Conservation (phyloP, 1,140 invertebrate genomes). For the Drosophila jambulina region DNA sequence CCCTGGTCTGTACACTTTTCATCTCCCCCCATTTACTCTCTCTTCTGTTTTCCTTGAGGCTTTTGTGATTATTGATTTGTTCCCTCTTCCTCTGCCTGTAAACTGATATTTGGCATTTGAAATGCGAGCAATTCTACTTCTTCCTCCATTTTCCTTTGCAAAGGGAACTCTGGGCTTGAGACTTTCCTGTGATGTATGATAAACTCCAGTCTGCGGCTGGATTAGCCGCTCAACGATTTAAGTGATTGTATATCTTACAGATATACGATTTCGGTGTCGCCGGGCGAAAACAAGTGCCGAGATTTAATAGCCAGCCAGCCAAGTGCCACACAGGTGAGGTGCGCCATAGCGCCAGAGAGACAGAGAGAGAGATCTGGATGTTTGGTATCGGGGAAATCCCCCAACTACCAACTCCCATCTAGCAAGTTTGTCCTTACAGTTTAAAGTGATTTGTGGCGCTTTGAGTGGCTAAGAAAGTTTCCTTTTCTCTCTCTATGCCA, state of each 20-base stretch:
- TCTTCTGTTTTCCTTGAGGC: conserved; percentile 48
- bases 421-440: conserved; percentile 73
- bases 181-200: conserved; percentile 52
- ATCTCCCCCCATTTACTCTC: background rate
- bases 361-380: conserved; percentile 16
- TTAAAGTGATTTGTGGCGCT: conserved; percentile 81
- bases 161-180: background rate
- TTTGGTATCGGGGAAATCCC: conserved; percentile 24
- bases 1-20: background rate
- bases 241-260: conserved; percentile 83
- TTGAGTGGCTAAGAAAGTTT: conserved; percentile 74
- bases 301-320: conserved; percentile 73
- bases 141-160: background rate
- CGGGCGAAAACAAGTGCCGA: conserved; percentile 57
- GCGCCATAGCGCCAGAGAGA: background rate
- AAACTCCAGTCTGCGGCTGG: conserved; percentile 63
- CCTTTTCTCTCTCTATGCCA: conserved; percentile 29
- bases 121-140: conserved; percentile 48
- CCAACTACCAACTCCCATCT: conserved; percentile 6
- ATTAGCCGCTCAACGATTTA: conserved; percentile 81
- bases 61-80: conserved; percentile 76
- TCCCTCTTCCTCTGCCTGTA: conserved; percentile 51
- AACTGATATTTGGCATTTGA: conserved; percentile 81
- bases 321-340: conserved; percentile 55
- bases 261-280: conserved; percentile 66